Evolutionary conservation across 2,113 vertebrate genomes (phyloP), one percentile per base, ranked within the genome.

Genomic region (Rutilus rutilus): DNA sequence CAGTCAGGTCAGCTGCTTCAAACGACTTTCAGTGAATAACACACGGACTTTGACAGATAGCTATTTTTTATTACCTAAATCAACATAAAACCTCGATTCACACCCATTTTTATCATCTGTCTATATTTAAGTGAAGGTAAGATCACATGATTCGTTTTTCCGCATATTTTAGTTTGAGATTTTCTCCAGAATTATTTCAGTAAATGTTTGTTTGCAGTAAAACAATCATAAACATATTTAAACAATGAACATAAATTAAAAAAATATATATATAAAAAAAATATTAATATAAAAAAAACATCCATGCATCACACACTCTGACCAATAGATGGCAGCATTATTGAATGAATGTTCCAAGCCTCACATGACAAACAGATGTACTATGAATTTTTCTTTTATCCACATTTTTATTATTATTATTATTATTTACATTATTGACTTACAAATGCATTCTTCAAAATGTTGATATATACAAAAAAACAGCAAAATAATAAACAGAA

Each of bases 11-110:
- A 62, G 17, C 47, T 83, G 62, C 9, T 78, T 54, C 65, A 17
- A 71, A 25, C 45, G 3, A 39, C 78, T 81, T 81, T 21, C 39
- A 52, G 27, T 9, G 39, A 7, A 47, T 42, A 50, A 23, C 15
- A 64, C 17, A 27, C 39, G 78, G 59, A 81, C 78, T 81, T 81
- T 81, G 59, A 81, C 78, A 81, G 15, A 45, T 9, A 64, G 17
- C 1, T 5, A 47, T 64, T 47, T 78, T 57, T 47, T 81, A 80
- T 60, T 19, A 65, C 14, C 1, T 3, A n/a, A 6, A 59, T 14
- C 21, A 14, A 39, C 54, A 78, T 78, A 80, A 81, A 81, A 81
- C 27, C 15, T 45, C 14, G 7, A 65, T 64, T 47, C 59, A 80
- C 78, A 27, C 59, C 78, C 59, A 64, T 64, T 64, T 78, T 27